These are phyloP conservation scores for Anadara kagoshimensis DNA, from an alignment of 1,140 invertebrate species.

Conservation along the genomic window DNA sequence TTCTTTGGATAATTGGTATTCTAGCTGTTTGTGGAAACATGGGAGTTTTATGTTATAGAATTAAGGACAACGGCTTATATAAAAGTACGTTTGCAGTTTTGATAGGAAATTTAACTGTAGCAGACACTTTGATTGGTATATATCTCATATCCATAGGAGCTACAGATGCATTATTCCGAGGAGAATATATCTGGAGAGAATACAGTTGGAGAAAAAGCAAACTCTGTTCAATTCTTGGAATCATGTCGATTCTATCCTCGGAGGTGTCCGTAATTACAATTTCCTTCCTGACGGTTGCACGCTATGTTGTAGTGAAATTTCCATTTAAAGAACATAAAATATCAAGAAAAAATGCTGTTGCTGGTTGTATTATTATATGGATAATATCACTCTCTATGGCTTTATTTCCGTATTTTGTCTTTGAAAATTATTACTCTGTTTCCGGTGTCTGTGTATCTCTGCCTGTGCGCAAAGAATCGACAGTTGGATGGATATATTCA, in stretches of 20 bases:
- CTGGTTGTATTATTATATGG: conserved; percentile 80
- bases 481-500: no score
- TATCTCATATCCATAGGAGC: conserved; percentile 84
- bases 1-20: conserved; percentile 84
- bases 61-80: conserved; percentile 72
- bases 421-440: conserved; percentile 70
- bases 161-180: conserved; percentile 80
- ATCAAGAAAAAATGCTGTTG: conserved; percentile 73
- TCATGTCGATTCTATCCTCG: conserved; percentile 58
- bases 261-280: conserved; percentile 84
- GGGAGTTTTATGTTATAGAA: conserved; percentile 82
- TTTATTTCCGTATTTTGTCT: conserved; percentile 79
- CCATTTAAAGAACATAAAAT: conserved; percentile 74
- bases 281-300: conserved; percentile 85
- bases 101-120: conserved; percentile 84
- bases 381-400: conserved; percentile 79
- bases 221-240: conserved; percentile 63
- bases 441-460: conserved; percentile 71
- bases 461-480: conserved; percentile 46
- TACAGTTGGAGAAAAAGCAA: conserved; percentile 82
- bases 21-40: conserved; percentile 81
- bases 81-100: conserved; percentile 76
- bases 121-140: conserved; percentile 87
- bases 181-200: conserved; percentile 80
- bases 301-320: conserved; percentile 81